These are phyloP conservation scores for Monomorium pharaonis DNA, from an alignment of 1,140 invertebrate genomes.

Conservation along the genomic window DNA sequence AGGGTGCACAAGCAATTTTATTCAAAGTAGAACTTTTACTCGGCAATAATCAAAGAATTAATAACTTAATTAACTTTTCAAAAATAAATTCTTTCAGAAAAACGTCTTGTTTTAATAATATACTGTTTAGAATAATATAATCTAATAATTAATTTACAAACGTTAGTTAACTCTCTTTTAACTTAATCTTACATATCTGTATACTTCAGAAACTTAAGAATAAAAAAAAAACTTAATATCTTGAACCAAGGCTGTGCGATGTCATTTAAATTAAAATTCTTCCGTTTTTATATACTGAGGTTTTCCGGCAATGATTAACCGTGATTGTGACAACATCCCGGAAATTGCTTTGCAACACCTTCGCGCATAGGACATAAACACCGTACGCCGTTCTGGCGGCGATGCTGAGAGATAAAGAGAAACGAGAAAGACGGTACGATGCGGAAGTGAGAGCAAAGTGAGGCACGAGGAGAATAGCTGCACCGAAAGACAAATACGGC, in stretches of 20 bases:
- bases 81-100: not conserved
- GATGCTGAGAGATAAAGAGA: conserved; percentile 2
- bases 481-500: conserved; percentile 60
- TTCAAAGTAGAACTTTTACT: not conserved
- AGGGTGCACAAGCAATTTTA: not conserved
- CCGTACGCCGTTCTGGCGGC: not conserved
- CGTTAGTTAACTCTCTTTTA: not conserved
- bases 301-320: conserved; percentile 7
- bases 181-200: not conserved
- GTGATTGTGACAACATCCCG: not conserved
- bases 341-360: not conserved
- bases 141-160: not conserved
- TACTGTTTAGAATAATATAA: not conserved
- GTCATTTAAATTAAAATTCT: not conserved
- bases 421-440: conserved; percentile 10
- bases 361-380: not conserved
- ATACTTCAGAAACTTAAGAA: not conserved
- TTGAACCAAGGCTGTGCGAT: not conserved
- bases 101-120: not conserved
- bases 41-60: not conserved
- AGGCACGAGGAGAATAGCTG: conserved; percentile 38
- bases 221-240: not conserved
- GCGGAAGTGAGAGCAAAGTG: not conserved
- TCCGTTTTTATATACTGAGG: not conserved
- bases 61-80: not conserved